A percentile compares a stretch with the other conserved stretches of the same genome.
Evolutionary conservation across 2,888 invertebrate species (phyloP).

Genomic region (Mactromeris polynyma): DNA sequence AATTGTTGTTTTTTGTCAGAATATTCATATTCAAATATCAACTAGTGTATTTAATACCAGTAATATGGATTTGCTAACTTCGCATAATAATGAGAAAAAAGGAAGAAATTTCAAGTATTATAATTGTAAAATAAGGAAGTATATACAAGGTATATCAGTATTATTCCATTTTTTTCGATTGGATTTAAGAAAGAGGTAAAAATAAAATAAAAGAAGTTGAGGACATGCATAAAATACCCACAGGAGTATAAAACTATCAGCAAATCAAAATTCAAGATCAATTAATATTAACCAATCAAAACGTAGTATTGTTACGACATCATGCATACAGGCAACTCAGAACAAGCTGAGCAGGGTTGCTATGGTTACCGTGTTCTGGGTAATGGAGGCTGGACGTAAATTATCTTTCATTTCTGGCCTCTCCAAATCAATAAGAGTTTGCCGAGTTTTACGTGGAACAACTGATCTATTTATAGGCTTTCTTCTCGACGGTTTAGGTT

Average conservation of each 20-base stretch:
- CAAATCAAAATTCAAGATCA: conserved; percentile 23
- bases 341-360: background rate
- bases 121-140: too few species aligned
- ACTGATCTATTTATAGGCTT: conserved; percentile 52
- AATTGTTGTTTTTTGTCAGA: too few species aligned
- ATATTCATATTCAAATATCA: too few species aligned
- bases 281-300: conserved; percentile 50
- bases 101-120: too few species aligned
- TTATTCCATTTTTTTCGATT: too few species aligned
- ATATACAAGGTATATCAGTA: too few species aligned
- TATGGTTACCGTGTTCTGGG: conserved; percentile 51
- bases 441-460: conserved; percentile 51
- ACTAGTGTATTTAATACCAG: too few species aligned
- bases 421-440: conserved; percentile 63
- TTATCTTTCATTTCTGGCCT: conserved; percentile 69
- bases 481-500: conserved; percentile 53
- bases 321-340: conserved; percentile 32
- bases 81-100: too few species aligned
- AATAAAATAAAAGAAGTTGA: background rate
- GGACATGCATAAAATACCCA: background rate
- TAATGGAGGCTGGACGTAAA: conserved; percentile 62
- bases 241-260: background rate
- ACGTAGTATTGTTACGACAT: conserved; percentile 32
- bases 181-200: too few species aligned
- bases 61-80: too few species aligned